Evolutionary conservation across 2,797 vertebrate species (phyloP).

Genomic region (Sphenodon punctatus): DNA sequence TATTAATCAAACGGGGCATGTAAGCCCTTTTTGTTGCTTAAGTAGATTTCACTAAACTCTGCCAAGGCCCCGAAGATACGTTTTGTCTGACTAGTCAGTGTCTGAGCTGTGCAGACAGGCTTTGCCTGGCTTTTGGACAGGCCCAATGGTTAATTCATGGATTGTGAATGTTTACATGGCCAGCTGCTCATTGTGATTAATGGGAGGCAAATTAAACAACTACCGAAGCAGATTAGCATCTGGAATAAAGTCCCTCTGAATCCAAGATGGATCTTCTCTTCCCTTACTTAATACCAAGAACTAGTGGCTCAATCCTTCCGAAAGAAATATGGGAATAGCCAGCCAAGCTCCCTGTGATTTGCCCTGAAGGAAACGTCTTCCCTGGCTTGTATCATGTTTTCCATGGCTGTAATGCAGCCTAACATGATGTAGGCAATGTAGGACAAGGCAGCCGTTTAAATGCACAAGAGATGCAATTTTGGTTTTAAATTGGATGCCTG

Average conservation of each 20-base stretch:
- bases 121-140: neutral
- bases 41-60: accelerated
- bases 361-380: neutral
- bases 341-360: neutral
- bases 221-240: conserved; percentile 50
- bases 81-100: neutral
- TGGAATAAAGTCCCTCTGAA: conserved; percentile 20
- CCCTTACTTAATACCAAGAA: conserved; percentile 17
- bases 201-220: conserved; percentile 57
- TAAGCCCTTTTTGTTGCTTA: neutral
- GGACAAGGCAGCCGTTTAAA: neutral
- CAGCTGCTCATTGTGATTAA: conserved; percentile 53
- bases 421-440: neutral
- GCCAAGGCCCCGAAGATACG: neutral
- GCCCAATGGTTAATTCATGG: conserved; percentile 38
- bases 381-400: neutral
- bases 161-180: conserved; percentile 44
- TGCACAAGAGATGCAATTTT: neutral
- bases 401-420: neutral
- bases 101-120: neutral
- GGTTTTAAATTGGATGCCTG: neutral
- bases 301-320: neutral
- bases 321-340: neutral
- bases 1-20: neutral
- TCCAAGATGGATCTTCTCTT: conserved; percentile 4